phyloP scores from a whole-genome alignment of 2,113 vertebrate species.

The Nothoprocta perdicaria region DNA sequence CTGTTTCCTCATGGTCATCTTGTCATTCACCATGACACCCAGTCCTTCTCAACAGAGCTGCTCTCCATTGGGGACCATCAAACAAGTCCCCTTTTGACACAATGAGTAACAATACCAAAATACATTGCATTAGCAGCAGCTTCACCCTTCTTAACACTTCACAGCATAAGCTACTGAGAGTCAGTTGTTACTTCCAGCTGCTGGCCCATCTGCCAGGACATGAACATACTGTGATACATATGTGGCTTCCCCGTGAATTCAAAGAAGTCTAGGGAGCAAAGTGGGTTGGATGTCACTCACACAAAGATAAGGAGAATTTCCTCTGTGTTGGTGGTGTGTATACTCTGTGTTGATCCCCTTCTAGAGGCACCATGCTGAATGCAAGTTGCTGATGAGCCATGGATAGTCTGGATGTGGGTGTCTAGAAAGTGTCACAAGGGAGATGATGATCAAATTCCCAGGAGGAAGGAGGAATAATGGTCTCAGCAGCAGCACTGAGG shows the following conservation, averaged over 20 bases:
- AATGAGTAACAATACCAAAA: not conserved
- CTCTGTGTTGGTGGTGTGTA: not conserved
- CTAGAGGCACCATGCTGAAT: not conserved
- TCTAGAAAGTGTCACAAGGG: not conserved
- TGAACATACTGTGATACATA: fast-evolving
- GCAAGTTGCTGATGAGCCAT: not conserved
- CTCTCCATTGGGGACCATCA: not conserved
- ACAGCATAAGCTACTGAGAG: not conserved
- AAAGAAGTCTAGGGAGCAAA: not conserved
- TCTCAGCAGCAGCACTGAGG: not conserved
- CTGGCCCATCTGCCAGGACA: not conserved
- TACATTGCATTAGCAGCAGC: not conserved
- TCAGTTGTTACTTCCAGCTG: not conserved
- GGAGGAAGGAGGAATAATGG: not conserved
- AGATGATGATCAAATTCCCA: not conserved
- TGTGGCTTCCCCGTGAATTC: not conserved
- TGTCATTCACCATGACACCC: too few species aligned
- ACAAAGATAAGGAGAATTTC: not conserved
- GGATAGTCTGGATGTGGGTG: not conserved
- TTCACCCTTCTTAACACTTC: not conserved
- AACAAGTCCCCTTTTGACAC: not conserved
- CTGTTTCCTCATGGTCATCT: too few species aligned
- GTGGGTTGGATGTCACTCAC: not conserved
- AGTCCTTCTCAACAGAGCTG: too few species aligned
- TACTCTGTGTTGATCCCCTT: not conserved